These are phyloP conservation scores for Prochilodus magdalenae DNA, from an alignment of 2,113 vertebrate species.

Conservation along the genomic window DNA sequence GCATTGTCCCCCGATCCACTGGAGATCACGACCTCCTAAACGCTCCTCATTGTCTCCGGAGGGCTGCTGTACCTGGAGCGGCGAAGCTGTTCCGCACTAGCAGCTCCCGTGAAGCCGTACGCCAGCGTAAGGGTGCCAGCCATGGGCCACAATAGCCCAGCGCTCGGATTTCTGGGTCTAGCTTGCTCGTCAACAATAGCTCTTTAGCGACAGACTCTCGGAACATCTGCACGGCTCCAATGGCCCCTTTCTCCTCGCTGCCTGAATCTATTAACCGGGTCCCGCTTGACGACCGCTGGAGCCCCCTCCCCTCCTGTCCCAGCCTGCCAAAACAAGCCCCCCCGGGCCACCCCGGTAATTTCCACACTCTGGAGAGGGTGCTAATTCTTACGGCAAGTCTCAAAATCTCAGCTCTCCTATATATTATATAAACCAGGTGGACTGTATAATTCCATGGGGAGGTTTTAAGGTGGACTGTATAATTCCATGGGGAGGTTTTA, in stretches of 20 bases:
- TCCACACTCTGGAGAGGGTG: neutral
- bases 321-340: neutral
- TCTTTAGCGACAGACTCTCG: constrained; percentile 15
- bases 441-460: too few relatives aligned
- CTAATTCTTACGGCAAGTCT: neutral
- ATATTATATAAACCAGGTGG: too few relatives aligned
- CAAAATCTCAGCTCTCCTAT: too few relatives aligned
- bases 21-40: constrained; percentile 8
- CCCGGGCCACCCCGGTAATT: neutral
- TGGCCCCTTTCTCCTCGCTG: constrained; percentile 39
- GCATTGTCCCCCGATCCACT: neutral
- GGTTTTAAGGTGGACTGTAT: too few relatives aligned
- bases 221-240: constrained; percentile 39
- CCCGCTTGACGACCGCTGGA: constrained; percentile 26
- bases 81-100: neutral
- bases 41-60: neutral
- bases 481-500: too few relatives aligned
- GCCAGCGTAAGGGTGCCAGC: neutral
- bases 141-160: constrained; percentile 2
- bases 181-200: constrained; percentile 23
- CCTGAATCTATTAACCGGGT: constrained; percentile 32
- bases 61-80: neutral
- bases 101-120: neutral
- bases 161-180: neutral
- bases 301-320: neutral